A percentile compares a stretch with the other conserved stretches of the same genome.
Evolutionary conservation across 1,140 invertebrate genomes (phyloP).

Genomic region (Charaxes varanes): DNA sequence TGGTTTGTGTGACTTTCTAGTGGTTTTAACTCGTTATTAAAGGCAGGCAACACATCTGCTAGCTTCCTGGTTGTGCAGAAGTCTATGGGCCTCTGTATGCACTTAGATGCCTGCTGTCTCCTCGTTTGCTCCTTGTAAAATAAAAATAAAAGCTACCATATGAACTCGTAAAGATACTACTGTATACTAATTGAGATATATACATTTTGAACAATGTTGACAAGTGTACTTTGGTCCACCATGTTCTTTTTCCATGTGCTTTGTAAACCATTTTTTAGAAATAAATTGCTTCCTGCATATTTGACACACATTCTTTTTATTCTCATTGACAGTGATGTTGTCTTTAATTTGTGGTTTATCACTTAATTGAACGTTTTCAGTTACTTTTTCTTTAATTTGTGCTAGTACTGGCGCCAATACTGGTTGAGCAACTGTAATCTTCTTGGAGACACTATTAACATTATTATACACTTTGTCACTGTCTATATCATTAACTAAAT

Average conservation of each 20-base stretch:
- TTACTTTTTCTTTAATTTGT: slow-evolving; percentile 1
- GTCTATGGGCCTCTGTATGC: no score
- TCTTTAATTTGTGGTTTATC: not conserved
- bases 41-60: no score
- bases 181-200: slow-evolving; percentile 31
- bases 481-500: slow-evolving; percentile 16
- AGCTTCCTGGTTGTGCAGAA: no score
- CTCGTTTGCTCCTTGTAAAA: no score
- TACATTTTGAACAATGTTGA: slow-evolving; percentile 33
- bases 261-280: slow-evolving; percentile 55
- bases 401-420: not conserved
- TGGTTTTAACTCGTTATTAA: no score
- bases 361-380: slow-evolving; percentile 2
- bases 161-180: no score
- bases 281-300: slow-evolving; percentile 46
- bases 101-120: no score
- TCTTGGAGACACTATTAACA: no score
- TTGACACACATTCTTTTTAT: slow-evolving; percentile 39
- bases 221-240: slow-evolving; percentile 41
- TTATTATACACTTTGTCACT: slow-evolving; percentile 3
- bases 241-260: slow-evolving; percentile 56
- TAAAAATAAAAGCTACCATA: no score
- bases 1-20: no score
- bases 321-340: not conserved
- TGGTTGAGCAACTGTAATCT: not conserved